Conservation (phyloP, 1,140 invertebrate genomes). For the Bombus confusus region DNA sequence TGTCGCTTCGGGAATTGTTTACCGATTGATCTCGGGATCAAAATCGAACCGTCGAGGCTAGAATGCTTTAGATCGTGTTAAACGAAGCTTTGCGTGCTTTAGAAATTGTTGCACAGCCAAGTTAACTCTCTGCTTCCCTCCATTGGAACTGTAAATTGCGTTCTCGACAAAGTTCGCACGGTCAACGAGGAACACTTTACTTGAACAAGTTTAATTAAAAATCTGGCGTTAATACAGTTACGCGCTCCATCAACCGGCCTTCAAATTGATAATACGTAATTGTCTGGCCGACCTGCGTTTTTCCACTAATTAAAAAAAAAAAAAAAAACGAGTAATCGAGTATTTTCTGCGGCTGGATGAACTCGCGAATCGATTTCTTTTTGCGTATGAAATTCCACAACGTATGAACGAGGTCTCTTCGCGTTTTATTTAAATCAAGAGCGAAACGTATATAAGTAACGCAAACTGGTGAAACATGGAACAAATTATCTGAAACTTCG, state of each 20-base stretch:
- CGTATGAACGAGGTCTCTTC: background rate
- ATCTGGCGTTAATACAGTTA: background rate
- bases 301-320: background rate
- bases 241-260: background rate
- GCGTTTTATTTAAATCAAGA: no score
- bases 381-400: background rate
- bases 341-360: conserved; percentile 25
- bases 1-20: background rate
- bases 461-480: no score
- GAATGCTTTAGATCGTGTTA: background rate
- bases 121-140: background rate
- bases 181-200: background rate
- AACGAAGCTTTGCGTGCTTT: background rate
- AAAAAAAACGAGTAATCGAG: background rate
- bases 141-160: background rate
- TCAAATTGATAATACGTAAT: background rate
- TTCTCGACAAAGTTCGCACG: background rate
- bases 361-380: background rate
- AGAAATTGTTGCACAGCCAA: background rate
- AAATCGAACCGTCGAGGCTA: background rate
- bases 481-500: no score
- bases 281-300: background rate
- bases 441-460: no score
- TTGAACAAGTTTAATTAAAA: conserved; percentile 14
- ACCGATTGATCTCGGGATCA: background rate